These are phyloP conservation scores for Yponomeuta plumbellus DNA, from an alignment of 2,888 invertebrate species.

Conservation along the genomic window DNA sequence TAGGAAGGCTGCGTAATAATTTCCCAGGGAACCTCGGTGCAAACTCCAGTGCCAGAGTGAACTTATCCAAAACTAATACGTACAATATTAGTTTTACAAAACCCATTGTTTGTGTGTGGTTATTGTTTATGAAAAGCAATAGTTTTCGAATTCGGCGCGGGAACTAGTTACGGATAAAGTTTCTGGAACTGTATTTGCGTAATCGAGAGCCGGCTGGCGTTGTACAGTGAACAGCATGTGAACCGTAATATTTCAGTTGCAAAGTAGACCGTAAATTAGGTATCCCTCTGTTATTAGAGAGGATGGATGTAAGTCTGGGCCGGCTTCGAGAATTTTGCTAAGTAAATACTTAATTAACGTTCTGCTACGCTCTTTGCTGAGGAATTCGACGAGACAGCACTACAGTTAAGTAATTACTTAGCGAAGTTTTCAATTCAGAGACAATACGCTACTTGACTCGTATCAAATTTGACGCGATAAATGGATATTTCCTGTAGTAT, in stretches of 20 bases:
- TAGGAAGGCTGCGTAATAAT: neutral
- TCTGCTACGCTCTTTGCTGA: no score
- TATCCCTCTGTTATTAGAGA: no score
- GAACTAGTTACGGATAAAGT: constrained; percentile 13
- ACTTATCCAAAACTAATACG: neutral
- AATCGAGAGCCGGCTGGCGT: neutral
- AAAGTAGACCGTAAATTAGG: neutral
- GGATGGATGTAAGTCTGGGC: no score
- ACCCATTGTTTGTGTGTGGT: constrained; percentile 10
- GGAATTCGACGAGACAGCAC: no score
- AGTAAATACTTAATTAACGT: no score
- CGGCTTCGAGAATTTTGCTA: no score
- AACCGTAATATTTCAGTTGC: neutral
- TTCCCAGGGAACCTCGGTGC: neutral
- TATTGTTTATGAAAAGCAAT: constrained; percentile 15
- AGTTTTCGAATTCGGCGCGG: constrained; percentile 1
- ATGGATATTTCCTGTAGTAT: no score
- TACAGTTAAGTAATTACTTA: no score
- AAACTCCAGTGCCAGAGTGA: neutral
- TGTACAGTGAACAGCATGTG: neutral
- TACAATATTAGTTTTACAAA: neutral
- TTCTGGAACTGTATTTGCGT: constrained; percentile 9
- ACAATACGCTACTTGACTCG: no score
- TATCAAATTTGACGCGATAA: no score
- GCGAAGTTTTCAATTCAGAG: no score